These are phyloP conservation scores for Lagria hirta DNA, from an alignment of 2,888 invertebrate species.

Conservation along the genomic window DNA sequence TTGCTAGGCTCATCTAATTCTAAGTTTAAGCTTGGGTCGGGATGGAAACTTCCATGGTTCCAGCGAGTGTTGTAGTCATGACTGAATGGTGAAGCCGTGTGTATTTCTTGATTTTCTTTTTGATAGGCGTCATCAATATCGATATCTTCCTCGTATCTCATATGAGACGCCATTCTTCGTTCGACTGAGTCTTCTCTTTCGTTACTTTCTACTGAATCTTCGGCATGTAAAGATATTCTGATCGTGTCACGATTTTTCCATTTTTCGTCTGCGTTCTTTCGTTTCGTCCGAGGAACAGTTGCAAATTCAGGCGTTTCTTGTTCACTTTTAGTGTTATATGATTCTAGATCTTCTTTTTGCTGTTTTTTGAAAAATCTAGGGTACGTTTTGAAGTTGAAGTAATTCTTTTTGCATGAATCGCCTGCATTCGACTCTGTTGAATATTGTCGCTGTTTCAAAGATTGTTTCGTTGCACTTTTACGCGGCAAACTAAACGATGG, in stretches of 20 bases:
- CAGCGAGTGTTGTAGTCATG: conserved; percentile 49
- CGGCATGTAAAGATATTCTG: conserved; percentile 49
- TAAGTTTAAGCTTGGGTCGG: conserved; percentile 25
- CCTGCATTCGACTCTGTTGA: conserved; percentile 58
- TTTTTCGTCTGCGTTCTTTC: conserved; percentile 28
- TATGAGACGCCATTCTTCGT: conserved; percentile 40
- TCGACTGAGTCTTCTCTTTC: conserved; percentile 32
- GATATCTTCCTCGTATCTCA: conserved; percentile 51
- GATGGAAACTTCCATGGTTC: conserved; percentile 51
- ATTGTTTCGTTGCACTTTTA: conserved; percentile 49
- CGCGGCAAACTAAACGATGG: conserved; percentile 57
- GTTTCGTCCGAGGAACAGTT: conserved; percentile 62
- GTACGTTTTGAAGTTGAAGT: conserved; percentile 76
- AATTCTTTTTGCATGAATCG: conserved; percentile 58
- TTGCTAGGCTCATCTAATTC: conserved; percentile 22
- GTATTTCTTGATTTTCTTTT: conserved; percentile 59
- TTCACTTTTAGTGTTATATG: conserved; percentile 21
- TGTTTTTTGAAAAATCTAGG: conserved; percentile 65
- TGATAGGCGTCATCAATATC: conserved; percentile 57
- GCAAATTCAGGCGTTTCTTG: conserved; percentile 65
- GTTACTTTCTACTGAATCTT: conserved; percentile 44
- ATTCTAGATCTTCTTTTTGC: conserved; percentile 27
- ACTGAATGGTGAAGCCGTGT: conserved; percentile 46
- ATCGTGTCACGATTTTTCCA: conserved; percentile 39
- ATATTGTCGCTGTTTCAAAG: conserved; percentile 49